These are phyloP conservation scores for Periparus ater DNA, from an alignment of 2,797 vertebrate species.

Conservation along the genomic window DNA sequence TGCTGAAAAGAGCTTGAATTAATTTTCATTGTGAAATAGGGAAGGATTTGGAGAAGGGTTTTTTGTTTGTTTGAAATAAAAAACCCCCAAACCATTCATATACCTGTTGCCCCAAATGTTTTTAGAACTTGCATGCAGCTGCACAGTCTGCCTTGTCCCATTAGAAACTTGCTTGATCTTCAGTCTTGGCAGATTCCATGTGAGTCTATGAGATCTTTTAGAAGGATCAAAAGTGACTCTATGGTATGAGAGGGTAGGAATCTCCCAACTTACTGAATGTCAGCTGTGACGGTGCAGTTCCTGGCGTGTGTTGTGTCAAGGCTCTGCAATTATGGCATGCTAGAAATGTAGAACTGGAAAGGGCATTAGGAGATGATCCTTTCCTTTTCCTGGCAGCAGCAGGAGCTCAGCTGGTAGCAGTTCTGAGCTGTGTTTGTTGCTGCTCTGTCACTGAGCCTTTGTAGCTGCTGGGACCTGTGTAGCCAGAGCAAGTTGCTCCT, in stretches of 20 bases:
- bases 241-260: background rate
- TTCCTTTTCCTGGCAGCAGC: background rate
- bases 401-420: background rate
- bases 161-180: background rate
- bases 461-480: background rate
- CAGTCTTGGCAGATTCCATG: background rate
- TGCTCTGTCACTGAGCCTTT: background rate
- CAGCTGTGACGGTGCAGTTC: background rate
- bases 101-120: background rate
- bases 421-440: background rate
- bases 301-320: background rate
- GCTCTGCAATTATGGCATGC: background rate
- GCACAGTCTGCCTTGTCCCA: accelerated
- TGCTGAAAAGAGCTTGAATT: background rate
- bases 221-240: background rate
- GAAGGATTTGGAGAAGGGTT: accelerated
- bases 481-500: background rate
- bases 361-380: background rate
- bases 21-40: background rate
- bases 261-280: background rate
- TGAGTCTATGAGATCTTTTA: background rate
- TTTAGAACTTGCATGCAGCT: background rate
- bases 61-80: background rate
- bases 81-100: background rate
- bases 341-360: background rate